Percentiles rank a stretch among this genome's conserved stretches.
Conservation (phyloP, 2,797 vertebrate genomes). For the Ctenopoma multispine region DNA sequence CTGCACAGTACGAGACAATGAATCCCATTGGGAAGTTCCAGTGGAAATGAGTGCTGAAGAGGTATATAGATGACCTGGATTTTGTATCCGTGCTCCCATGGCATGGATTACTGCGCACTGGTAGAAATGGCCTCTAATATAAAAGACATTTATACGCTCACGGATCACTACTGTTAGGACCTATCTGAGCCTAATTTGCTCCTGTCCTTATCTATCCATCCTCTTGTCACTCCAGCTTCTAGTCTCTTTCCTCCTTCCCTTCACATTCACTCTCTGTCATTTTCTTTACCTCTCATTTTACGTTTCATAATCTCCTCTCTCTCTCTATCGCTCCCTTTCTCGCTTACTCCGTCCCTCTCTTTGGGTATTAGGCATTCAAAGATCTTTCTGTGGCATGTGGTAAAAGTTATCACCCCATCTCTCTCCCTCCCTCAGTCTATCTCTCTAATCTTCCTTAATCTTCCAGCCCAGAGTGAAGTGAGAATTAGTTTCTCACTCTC, state of each 20-base stretch:
- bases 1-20: conserved; percentile 55
- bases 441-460: conserved; percentile 88
- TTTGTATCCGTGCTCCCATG: conserved; percentile 59
- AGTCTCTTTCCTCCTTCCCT: conserved; percentile 49
- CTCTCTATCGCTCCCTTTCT: conserved; percentile 54
- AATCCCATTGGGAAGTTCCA: conserved; percentile 71
- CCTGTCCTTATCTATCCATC: conserved; percentile 67
- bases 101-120: conserved; percentile 63
- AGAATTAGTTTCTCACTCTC: conserved; percentile 88
- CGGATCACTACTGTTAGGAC: conserved; percentile 65
- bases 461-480: conserved; percentile 86
- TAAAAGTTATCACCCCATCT: conserved; percentile 79
- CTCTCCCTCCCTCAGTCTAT: conserved; percentile 77
- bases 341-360: conserved; percentile 62
- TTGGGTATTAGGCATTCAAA: conserved; percentile 73
- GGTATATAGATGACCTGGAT: conserved; percentile 77
- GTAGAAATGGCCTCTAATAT: conserved; percentile 61
- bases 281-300: conserved; percentile 50
- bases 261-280: conserved; percentile 21
- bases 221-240: conserved; percentile 63
- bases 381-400: conserved; percentile 73
- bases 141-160: conserved; percentile 62
- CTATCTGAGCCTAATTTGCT: conserved; percentile 72
- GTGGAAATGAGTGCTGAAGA: conserved; percentile 46
- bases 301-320: conserved; percentile 65